A percentile compares a stretch with the other conserved stretches of the same genome.
phyloP scores from a whole-genome alignment of 1,140 invertebrate genomes.

The Manduca sexta region DNA sequence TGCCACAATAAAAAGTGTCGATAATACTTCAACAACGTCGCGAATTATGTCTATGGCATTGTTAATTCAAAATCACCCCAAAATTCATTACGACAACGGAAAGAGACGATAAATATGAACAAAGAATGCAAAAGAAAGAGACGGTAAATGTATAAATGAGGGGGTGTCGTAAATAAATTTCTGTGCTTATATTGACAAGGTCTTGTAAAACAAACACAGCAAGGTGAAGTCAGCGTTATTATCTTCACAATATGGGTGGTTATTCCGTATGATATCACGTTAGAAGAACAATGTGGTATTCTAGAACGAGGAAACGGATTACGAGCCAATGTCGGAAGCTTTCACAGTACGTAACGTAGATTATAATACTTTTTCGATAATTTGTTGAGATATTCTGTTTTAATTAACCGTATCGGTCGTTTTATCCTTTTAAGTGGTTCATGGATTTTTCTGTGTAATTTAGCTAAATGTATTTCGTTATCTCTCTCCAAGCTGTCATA shows the following conservation, averaged over 20 bases:
- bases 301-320: slow-evolving; percentile 37
- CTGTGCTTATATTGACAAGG: slow-evolving; percentile 31
- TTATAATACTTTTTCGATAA: slow-evolving; percentile 27
- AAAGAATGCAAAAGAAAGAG: slow-evolving; percentile 14
- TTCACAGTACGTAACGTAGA: slow-evolving; percentile 33
- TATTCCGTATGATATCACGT: slow-evolving; percentile 3
- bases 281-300: slow-evolving; percentile 24
- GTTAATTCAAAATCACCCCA: slow-evolving; percentile 40
- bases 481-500: no score
- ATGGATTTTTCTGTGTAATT: no score
- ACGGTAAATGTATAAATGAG: slow-evolving; percentile 30
- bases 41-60: slow-evolving; percentile 41
- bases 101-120: slow-evolving; percentile 16
- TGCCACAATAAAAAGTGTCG: slow-evolving; percentile 10
- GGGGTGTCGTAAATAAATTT: slow-evolving; percentile 48
- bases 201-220: slow-evolving; percentile 11
- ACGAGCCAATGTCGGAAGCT: slow-evolving; percentile 30
- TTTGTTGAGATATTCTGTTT: no score
- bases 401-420: no score
- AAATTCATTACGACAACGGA: slow-evolving; percentile 32
- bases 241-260: not conserved
- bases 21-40: slow-evolving; percentile 28
- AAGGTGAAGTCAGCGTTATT: slow-evolving; percentile 10
- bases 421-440: no score
- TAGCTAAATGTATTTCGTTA: no score